A percentile compares a stretch with the other conserved stretches of the same genome.
Evolutionary conservation across 1,140 invertebrate species (phyloP).

Genomic region (Panagrolaimus sp.): DNA sequence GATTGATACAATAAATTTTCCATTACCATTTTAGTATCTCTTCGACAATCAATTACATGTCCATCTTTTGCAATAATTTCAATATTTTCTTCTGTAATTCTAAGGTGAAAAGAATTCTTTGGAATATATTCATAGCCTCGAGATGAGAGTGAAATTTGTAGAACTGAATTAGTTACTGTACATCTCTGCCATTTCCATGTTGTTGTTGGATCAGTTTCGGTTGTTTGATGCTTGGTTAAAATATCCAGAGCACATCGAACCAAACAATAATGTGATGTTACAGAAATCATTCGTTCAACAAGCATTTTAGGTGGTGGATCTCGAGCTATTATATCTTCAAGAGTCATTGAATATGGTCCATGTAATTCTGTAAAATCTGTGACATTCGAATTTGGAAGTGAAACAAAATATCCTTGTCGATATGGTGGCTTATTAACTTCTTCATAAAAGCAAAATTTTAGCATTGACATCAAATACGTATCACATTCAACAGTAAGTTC

Average conservation of each 20-base stretch:
- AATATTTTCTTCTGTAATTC: neutral
- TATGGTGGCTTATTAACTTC: constrained; percentile 37
- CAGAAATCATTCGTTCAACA: constrained; percentile 37
- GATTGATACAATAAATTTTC: neutral
- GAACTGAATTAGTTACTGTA: neutral
- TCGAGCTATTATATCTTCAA: constrained; percentile 27
- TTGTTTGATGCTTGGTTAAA: neutral
- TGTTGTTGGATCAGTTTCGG: neutral
- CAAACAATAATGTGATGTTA: constrained; percentile 19
- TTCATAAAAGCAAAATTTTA: constrained; percentile 37
- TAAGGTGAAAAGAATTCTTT: neutral
- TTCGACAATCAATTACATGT: constrained; percentile 29
- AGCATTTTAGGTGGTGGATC: constrained; percentile 38
- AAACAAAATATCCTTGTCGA: constrained; percentile 37
- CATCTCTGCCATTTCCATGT: neutral
- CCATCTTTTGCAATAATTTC: constrained; percentile 24
- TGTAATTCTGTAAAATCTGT: constrained; percentile 27
- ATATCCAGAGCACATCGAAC: constrained; percentile 13
- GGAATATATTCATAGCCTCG: neutral
- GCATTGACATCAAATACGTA: constrained; percentile 34
- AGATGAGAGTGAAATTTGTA: neutral
- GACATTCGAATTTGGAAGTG: constrained; percentile 24
- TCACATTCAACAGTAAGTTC: constrained; percentile 32
- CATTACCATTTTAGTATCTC: neutral
- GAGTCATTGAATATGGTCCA: neutral